A percentile compares a stretch with the other conserved stretches of the same genome.
Evolutionary conservation across 2,113 vertebrate genomes (phyloP).

Genomic region (Psephotus haematonotus): DNA sequence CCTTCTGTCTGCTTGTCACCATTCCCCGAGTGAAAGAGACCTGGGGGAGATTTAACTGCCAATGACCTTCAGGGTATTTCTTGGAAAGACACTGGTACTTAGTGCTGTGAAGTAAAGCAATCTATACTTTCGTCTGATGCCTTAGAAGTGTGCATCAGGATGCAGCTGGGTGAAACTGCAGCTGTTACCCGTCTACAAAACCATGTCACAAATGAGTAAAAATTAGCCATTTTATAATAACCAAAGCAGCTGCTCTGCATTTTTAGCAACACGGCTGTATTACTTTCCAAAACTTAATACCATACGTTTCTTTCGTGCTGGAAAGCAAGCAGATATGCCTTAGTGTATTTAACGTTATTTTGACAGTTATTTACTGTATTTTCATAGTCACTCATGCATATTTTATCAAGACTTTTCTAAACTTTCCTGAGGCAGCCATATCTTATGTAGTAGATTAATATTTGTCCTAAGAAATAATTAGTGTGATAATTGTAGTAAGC

Average conservation of each 20-base stretch:
- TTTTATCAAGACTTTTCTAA: constrained; percentile 56
- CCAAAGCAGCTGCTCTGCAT: constrained; percentile 67
- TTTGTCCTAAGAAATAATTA: neutral
- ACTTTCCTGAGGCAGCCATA: constrained; percentile 45
- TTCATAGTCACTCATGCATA: constrained; percentile 23
- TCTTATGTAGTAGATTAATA: neutral
- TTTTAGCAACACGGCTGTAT: constrained; percentile 50
- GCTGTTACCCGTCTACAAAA: constrained; percentile 54
- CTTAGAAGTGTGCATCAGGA: constrained; percentile 23
- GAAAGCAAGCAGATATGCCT: constrained; percentile 46
- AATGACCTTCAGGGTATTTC: constrained; percentile 66
- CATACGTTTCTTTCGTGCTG: constrained; percentile 62
- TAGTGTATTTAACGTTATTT: constrained; percentile 46
- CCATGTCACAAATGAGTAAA: constrained; percentile 64
- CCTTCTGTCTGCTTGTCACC: constrained; percentile 11
- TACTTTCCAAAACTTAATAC: constrained; percentile 54
- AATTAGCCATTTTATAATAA: constrained; percentile 70
- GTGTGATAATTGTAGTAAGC: neutral
- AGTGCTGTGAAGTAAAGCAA: constrained; percentile 26
- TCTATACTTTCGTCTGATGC: constrained; percentile 24
- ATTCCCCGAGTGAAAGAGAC: constrained; percentile 21
- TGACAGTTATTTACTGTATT: constrained; percentile 19
- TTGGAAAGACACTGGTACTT: constrained; percentile 41
- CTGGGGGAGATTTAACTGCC: constrained; percentile 47
- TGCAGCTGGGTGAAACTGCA: constrained; percentile 69